Base-by-base conservation (phyloP, 2,797 vertebrate species). In the Zenarchopterus dispar region DNA sequence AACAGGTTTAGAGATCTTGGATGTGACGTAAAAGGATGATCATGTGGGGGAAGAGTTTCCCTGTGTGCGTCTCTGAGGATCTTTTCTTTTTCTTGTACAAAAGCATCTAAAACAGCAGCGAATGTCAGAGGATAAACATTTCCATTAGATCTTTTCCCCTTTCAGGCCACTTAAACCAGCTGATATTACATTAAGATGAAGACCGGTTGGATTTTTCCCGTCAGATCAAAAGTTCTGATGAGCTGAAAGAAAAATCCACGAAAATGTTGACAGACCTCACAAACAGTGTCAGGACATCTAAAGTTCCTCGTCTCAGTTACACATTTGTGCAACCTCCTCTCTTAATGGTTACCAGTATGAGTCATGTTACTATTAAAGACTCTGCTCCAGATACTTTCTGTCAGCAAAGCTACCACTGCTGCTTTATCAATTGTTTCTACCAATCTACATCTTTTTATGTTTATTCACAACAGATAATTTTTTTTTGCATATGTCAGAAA, bases 1-100 rank as follows among this genome's bases (percentile, higher is more conserved):
- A 73, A 89, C 92, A 64, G 86, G 92, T 92, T 90, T 45, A 51
- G 58, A 53, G 58, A 50, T 73, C 46, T 64, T 6, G 48, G 48
- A 60, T 56, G 5, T 69, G 69, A 75, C 17, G 26, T 56, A 39
- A 22, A 47, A 56, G 21, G 18, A 41, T 57, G 10, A 62, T 81
- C 47, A 52, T 24, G 41, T 55, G 41, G 6, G 33, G 17, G 2
- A 44, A 41, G 46, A 50, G 47, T 51, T 48, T 54, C 48, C 13
- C 1, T 22, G 44, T 31, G 11, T 16, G 2, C 8, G 19, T 48
- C 28, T 28, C 28, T 5, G 7, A 5, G 42, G 15, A 39, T 46
- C 26, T 43, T 26, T 18, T 53, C 5, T 67, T 49, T 31, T 6
- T 53, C 44, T 18, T 44, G n/a, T n/a, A 4, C 4, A 26, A 22